Base-by-base conservation (phyloP, 2,888 invertebrate species). In the Oithona nana region DNA sequence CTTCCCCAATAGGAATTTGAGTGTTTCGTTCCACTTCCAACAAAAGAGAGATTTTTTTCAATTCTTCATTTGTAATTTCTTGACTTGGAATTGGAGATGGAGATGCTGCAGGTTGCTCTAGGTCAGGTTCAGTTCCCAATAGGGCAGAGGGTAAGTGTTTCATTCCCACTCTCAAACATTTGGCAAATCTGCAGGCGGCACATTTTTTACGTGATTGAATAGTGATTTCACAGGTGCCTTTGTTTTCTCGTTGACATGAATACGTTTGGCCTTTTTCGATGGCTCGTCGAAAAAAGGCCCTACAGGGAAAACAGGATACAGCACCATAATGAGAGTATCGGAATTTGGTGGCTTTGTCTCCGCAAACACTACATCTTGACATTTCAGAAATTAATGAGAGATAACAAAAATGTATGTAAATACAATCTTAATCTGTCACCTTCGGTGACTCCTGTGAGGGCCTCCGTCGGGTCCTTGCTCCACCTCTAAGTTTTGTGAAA, bases 261-360 rank as follows among this genome's bases (percentile, higher is more conserved):
- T 54, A 54, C 20, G 13, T 54, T 13, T 20, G 13, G 3, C 54
- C 26, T 54, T 54, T 54, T 26, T 54, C 54, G 3, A 54, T 54
- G 54, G 54, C 54, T 26, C 54, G 4, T 20, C 54, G 54, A 24
- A 24, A 54, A 26, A 54, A 54, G 26, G 54, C 54, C 22, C 54
- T 20, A 22, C 54, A 54, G 3, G 54, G 26, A 11, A 54, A 54
- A 26, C 54, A 54, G 26, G 54, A 54, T 11, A 26, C 26, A 16
- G 54, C 54, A 6, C 54, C 54, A 54, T 54, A 54, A 26, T 54
- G 54, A 22, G 24, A 24, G 26, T 54, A 54, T 54, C 54, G 2
- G 24, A 54, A 26, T 24, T 26, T 20, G 2, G 54, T 54, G 20
- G 54, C 54, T 26, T 26, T 20, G 26, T 54, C 54, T 4, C 54